Percentiles rank a stretch among this genome's conserved stretches.
These are phyloP conservation scores for Papilio elwesi DNA, from an alignment of 2,888 invertebrate genomes.

Conservation along the genomic window DNA sequence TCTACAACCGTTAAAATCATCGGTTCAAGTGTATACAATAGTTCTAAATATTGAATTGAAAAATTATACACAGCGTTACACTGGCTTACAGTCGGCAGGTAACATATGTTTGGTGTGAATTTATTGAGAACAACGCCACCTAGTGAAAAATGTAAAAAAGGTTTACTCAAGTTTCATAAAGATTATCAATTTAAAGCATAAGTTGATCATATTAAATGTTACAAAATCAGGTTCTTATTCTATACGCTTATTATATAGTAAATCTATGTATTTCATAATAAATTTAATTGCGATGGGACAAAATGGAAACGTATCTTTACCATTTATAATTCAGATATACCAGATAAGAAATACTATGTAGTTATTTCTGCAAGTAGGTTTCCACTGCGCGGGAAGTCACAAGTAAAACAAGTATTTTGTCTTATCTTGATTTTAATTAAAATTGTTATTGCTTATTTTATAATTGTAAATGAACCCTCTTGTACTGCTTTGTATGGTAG, in stretches of 20 bases:
- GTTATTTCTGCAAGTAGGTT: neutral
- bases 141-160: too few relatives aligned
- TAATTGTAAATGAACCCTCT: neutral
- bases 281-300: conserved; percentile 5
- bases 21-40: too few relatives aligned
- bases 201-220: neutral
- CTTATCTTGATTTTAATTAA: conserved; percentile 8
- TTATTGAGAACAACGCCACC: too few relatives aligned
- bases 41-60: too few relatives aligned
- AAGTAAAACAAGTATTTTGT: conserved; percentile 4
- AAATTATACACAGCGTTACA: too few relatives aligned
- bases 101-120: too few relatives aligned
- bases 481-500: neutral
- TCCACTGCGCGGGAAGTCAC: neutral
- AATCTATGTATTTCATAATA: neutral
- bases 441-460: neutral
- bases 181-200: too few relatives aligned
- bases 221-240: neutral
- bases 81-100: too few relatives aligned
- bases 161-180: too few relatives aligned
- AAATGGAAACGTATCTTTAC: conserved; percentile 4
- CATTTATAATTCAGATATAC: conserved; percentile 9
- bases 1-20: too few relatives aligned
- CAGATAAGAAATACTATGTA: neutral
- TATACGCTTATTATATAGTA: neutral